phyloP scores from a whole-genome alignment of 2,888 invertebrate genomes.

The Eilema caniola region DNA sequence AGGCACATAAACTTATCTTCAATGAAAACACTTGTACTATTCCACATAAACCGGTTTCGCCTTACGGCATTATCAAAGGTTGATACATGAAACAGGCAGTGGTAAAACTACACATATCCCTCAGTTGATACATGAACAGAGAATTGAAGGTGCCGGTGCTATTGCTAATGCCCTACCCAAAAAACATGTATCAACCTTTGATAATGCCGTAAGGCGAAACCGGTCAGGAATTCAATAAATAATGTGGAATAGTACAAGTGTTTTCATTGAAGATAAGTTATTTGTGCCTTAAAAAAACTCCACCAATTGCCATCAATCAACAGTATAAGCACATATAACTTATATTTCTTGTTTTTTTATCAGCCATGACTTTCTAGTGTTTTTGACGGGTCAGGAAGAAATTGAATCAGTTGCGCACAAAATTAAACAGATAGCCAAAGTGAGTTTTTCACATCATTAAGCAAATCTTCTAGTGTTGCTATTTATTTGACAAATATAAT shows the following conservation, averaged over 20 bases:
- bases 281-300: too few relatives aligned
- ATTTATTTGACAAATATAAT: conserved; percentile 7
- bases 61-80: too few relatives aligned
- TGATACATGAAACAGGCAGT: conserved; percentile 98
- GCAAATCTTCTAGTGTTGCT: neutral
- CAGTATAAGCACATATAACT: neutral
- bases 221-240: too few relatives aligned
- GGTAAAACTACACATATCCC: conserved; percentile 99
- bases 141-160: conserved; percentile 89
- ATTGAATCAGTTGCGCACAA: conserved; percentile 94
- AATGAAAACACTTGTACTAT: too few relatives aligned
- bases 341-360: conserved; percentile 58
- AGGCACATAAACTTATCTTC: too few relatives aligned
- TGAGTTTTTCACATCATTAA: conserved; percentile 54
- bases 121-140: conserved; percentile 92
- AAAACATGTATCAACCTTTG: too few relatives aligned
- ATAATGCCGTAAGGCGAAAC: too few relatives aligned
- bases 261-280: too few relatives aligned
- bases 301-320: too few relatives aligned
- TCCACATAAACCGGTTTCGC: too few relatives aligned
- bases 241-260: too few relatives aligned
- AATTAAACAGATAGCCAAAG: conserved; percentile 91
- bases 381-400: conserved; percentile 98
- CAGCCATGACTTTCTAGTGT: conserved; percentile 96
- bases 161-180: too few relatives aligned